A percentile compares a stretch with the other conserved stretches of the same genome.
Conservation (phyloP, 2,888 invertebrate species). For the Anaspis maculata region DNA sequence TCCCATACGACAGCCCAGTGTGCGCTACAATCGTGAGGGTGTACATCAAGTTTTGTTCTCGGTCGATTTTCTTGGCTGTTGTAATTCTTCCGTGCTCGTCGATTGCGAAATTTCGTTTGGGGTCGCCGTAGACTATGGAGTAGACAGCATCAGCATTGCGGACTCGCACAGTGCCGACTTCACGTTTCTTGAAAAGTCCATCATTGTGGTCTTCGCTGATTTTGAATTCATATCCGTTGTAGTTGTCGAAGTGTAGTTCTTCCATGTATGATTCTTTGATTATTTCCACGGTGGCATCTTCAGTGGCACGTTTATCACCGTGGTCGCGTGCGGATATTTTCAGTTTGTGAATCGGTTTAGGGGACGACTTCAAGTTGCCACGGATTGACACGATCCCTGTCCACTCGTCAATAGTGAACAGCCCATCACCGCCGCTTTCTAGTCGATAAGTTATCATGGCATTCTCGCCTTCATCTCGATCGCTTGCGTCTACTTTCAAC, state of each 20-base stretch:
- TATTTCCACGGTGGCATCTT: slow-evolving; percentile 75
- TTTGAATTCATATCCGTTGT: slow-evolving; percentile 72
- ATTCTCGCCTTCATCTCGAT: slow-evolving; percentile 84
- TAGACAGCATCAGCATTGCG: slow-evolving; percentile 48
- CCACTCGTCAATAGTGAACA: slow-evolving; percentile 71
- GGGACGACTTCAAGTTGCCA: slow-evolving; percentile 53
- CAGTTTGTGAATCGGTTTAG: slow-evolving; percentile 63
- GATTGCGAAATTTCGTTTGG: slow-evolving; percentile 67
- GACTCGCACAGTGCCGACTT: slow-evolving; percentile 70
- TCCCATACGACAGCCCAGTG: slow-evolving; percentile 65
- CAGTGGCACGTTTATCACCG: slow-evolving; percentile 63
- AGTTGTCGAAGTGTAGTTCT: slow-evolving; percentile 65
- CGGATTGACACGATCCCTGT: slow-evolving; percentile 68
- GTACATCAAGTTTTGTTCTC: slow-evolving; percentile 72
- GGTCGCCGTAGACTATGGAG: slow-evolving; percentile 74
- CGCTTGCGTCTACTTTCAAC: slow-evolving; percentile 70
- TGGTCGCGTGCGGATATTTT: slow-evolving; percentile 74
- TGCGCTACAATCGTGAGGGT: slow-evolving; percentile 73
- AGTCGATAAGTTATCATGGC: slow-evolving; percentile 70
- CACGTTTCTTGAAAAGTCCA: slow-evolving; percentile 52
- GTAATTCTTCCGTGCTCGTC: slow-evolving; percentile 72
- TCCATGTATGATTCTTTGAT: slow-evolving; percentile 65
- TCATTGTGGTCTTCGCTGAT: slow-evolving; percentile 73
- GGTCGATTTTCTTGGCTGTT: slow-evolving; percentile 71
- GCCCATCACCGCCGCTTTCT: slow-evolving; percentile 69